A percentile compares a stretch with the other conserved stretches of the same genome.
Evolutionary conservation across 2,797 vertebrate species (phyloP).

Genomic region (Yasuhikotakia modesta): DNA sequence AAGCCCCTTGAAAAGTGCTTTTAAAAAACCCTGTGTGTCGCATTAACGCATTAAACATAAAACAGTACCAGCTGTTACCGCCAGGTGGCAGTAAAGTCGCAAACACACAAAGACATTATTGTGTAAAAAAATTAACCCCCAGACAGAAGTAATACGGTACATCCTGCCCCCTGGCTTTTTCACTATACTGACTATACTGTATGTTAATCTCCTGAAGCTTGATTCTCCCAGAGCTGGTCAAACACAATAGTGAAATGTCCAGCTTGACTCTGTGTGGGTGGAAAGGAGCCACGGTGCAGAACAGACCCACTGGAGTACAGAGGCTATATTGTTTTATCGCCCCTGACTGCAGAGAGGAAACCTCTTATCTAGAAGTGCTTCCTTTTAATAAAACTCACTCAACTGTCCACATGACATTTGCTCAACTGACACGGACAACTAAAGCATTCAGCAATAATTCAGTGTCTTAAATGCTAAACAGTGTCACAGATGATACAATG

Average conservation of each 20-base stretch:
- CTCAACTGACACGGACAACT: background rate
- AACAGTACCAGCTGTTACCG: background rate
- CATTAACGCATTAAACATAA: slow-evolving; percentile 20
- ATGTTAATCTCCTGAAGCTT: slow-evolving; percentile 45
- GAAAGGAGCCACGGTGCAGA: slow-evolving; percentile 17
- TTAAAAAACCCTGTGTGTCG: slow-evolving; percentile 16
- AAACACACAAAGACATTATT: slow-evolving; percentile 20
- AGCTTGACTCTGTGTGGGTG: slow-evolving; percentile 12
- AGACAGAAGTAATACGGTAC: slow-evolving; percentile 18
- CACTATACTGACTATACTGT: slow-evolving; percentile 34
- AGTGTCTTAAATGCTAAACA: background rate
- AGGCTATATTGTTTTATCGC: slow-evolving; percentile 51
- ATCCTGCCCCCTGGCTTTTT: background rate
- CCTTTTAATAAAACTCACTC: slow-evolving; percentile 39
- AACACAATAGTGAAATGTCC: slow-evolving; percentile 27
- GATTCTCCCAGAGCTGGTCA: slow-evolving; percentile 46
- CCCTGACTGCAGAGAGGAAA: slow-evolving; percentile 52
- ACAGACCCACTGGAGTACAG: slow-evolving; percentile 39
- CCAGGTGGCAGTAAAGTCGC: slow-evolving; percentile 27
- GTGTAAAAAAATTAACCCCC: slow-evolving; percentile 19
- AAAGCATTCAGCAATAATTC: slow-evolving; percentile 8
- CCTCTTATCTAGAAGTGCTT: slow-evolving; percentile 50
- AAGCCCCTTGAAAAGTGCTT: too few species aligned
- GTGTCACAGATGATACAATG: background rate
- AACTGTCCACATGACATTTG: slow-evolving; percentile 27